Percentiles rank a stretch among this genome's conserved stretches.
These are phyloP conservation scores for Thamnophis sirtalis DNA, from an alignment of 2,113 vertebrate genomes.

Conservation along the genomic window DNA sequence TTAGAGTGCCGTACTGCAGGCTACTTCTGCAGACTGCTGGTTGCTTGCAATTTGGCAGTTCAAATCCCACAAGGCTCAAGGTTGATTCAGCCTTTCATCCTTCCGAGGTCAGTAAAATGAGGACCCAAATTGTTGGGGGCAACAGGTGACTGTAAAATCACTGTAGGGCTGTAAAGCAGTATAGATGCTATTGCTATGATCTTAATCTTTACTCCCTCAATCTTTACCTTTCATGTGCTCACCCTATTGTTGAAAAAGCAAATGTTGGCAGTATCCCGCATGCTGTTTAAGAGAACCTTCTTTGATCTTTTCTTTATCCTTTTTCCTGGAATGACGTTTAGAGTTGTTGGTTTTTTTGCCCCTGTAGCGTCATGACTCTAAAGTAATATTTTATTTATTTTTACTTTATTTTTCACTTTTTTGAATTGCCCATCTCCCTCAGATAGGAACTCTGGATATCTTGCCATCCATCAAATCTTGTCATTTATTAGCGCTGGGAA, in stretches of 20 bases:
- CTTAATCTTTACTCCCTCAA: neutral
- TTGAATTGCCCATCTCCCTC: neutral
- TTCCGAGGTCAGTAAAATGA: too few species aligned
- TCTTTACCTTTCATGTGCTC: neutral
- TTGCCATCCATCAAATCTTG: neutral
- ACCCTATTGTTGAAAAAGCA: neutral
- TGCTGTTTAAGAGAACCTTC: neutral
- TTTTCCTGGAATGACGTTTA: neutral
- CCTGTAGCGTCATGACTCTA: neutral
- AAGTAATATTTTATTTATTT: neutral
- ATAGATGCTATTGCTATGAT: neutral
- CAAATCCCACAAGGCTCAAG: too few species aligned
- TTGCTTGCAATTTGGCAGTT: too few species aligned
- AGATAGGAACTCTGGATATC: neutral
- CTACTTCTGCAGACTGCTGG: too few species aligned
- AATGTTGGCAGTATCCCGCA: neutral
- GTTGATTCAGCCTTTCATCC: too few species aligned
- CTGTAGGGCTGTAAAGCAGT: too few species aligned
- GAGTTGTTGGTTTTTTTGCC: neutral
- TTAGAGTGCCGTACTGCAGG: too few species aligned
- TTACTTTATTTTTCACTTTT: neutral
- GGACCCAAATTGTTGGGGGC: too few species aligned
- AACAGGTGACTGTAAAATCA: too few species aligned
- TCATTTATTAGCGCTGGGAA: neutral
- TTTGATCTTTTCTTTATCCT: neutral